These are phyloP conservation scores for Drosophila rufa DNA, from an alignment of 1,140 invertebrate species.

Conservation along the genomic window DNA sequence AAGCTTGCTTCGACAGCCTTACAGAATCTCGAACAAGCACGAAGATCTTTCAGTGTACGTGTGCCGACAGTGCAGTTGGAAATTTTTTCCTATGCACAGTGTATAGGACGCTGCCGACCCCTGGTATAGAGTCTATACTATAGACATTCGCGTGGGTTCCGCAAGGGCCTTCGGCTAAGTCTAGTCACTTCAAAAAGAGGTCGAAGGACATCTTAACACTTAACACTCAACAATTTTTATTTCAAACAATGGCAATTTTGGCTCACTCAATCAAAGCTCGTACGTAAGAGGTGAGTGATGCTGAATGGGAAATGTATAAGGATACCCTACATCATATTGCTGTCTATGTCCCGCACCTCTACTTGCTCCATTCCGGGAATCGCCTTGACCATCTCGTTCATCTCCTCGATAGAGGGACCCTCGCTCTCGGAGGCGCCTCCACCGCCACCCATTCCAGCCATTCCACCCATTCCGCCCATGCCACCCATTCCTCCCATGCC, in stretches of 20 bases:
- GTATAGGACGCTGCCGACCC: no score
- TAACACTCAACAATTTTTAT: conserved; percentile 7
- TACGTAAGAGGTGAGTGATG: not conserved
- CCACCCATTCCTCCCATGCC: conserved; percentile 50
- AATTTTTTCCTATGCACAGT: no score
- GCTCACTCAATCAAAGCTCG: not conserved
- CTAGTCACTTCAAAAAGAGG: no score
- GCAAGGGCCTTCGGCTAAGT: no score
- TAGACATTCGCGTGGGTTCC: no score
- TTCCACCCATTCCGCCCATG: conserved; percentile 31
- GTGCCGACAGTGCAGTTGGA: no score
- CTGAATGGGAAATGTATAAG: not conserved
- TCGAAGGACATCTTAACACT: not conserved
- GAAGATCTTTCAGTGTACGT: no score
- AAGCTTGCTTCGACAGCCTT: no score
- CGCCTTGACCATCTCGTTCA: conserved; percentile 61
- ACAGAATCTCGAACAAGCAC: no score
- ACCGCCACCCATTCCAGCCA: not conserved
- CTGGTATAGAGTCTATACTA: no score
- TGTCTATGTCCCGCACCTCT: conserved; percentile 63
- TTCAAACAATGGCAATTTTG: not conserved
- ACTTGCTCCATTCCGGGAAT: conserved; percentile 73
- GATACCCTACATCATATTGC: conserved; percentile 22
- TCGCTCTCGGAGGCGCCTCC: not conserved
- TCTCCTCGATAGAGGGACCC: conserved; percentile 30